Conservation (phyloP, 2,888 invertebrate species). For the Erpobdella octoculata region DNA sequence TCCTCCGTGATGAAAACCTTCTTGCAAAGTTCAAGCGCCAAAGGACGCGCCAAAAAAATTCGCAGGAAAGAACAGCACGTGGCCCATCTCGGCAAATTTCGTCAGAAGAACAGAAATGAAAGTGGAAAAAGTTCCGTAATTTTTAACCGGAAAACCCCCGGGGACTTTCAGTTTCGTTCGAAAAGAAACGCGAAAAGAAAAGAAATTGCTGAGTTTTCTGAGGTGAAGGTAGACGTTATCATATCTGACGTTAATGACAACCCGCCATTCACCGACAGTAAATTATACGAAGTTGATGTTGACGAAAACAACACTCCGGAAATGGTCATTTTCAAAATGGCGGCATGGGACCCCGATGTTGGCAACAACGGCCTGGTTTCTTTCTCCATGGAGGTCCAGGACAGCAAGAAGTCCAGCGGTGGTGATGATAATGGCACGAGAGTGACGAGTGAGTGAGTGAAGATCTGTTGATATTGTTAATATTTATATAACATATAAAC, state of each 20-base stretch:
- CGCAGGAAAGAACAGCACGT: no score
- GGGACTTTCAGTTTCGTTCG: background rate
- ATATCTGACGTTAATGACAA: slow-evolving; percentile 23
- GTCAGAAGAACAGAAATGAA: no score
- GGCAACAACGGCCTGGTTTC: slow-evolving; percentile 8
- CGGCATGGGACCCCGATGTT: slow-evolving; percentile 1
- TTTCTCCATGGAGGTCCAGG: background rate
- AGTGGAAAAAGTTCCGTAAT: background rate
- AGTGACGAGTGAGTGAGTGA: background rate
- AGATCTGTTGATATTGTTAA: no score
- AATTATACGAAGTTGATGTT: background rate
- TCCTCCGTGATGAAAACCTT: no score
- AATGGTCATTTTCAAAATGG: slow-evolving; percentile 12
- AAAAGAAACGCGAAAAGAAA: background rate
- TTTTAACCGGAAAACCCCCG: no score
- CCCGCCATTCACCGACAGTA: background rate
- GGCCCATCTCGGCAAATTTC: no score
- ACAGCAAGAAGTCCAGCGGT: background rate
- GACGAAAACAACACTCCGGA: slow-evolving; percentile 13
- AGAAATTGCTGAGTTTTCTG: background rate
- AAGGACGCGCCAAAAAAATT: no score
- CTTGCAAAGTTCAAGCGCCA: no score
- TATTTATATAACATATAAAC: no score
- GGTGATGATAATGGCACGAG: background rate
- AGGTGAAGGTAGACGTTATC: background rate